Evolutionary conservation across 2,797 vertebrate genomes (phyloP).

Genomic region (Geotrypetes seraphini): DNA sequence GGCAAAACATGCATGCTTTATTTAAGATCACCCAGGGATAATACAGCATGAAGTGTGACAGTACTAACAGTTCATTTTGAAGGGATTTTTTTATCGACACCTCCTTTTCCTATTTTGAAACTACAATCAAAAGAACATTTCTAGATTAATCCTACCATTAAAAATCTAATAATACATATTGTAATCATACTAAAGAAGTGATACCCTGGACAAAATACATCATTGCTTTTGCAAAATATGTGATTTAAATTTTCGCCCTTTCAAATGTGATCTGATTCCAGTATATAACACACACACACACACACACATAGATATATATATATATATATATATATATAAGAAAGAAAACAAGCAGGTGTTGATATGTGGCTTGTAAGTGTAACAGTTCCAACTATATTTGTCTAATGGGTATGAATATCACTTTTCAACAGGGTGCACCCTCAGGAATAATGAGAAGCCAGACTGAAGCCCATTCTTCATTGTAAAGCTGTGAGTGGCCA

Average conservation of each 20-base stretch:
- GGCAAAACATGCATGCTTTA: slow-evolving; percentile 33
- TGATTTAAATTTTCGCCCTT: slow-evolving; percentile 37
- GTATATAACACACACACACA: slow-evolving; percentile 23
- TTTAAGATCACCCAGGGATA: slow-evolving; percentile 32
- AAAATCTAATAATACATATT: slow-evolving; percentile 35
- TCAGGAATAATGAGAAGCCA: slow-evolving; percentile 25
- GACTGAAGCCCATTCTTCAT: slow-evolving; percentile 15
- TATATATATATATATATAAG: too few relatives aligned
- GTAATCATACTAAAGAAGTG: slow-evolving; percentile 37
- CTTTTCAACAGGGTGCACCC: slow-evolving; percentile 23
- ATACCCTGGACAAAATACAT: slow-evolving; percentile 25
- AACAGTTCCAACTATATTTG: slow-evolving; percentile 34
- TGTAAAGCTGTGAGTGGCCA: slow-evolving; percentile 16
- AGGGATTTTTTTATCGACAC: slow-evolving; percentile 48
- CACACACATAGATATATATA: too few relatives aligned
- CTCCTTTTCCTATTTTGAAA: slow-evolving; percentile 39
- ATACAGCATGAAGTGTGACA: slow-evolving; percentile 36
- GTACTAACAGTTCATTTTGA: slow-evolving; percentile 41
- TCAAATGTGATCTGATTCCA: slow-evolving; percentile 24
- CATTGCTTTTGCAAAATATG: slow-evolving; percentile 28
- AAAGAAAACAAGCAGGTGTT: slow-evolving; percentile 47
- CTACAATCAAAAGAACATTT: slow-evolving; percentile 38
- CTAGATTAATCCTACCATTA: slow-evolving; percentile 24
- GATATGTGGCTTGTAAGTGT: slow-evolving; percentile 34
- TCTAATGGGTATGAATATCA: slow-evolving; percentile 38